Evolutionary conservation across 2,113 vertebrate genomes (phyloP), one percentile per base, ranked within the genome.

Genomic region (Anoplopoma fimbria): DNA sequence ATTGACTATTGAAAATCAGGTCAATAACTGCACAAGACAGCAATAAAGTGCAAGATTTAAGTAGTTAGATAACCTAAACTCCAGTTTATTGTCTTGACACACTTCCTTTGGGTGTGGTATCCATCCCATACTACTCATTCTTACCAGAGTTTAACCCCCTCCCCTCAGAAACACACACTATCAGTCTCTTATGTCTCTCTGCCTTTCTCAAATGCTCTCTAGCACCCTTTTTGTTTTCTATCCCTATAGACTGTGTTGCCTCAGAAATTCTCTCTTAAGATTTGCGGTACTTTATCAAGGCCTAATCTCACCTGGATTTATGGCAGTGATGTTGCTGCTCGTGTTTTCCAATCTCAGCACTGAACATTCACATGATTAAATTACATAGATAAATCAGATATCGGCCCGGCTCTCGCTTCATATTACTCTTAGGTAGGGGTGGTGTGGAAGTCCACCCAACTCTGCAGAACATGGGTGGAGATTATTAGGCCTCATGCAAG

Each of bases 341-440:
- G 2, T 79, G 77, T 89, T 86, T 88, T 78, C 79, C 85, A 82
- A 75, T 89, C 81, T 70, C 72, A 53, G 69, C 69, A 53, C 81
- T 38, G 63, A 84, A 81, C 51, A 86, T 29, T 82, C 64, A 36
- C 34, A 65, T 79, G 81, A 91, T 86, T 90, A 77, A 84, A 92
- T 87, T 79, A 88, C 85, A 31, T 64, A 83, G 45, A 55, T 75
- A 84, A 64, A 84, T 82, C 38, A 36, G 55, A 82, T 78, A 60
- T 21, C 55, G 31, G 3, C 25, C 17, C 17, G 4, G 36, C 67
- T 74, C 14, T 57, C 63, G 38, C 72, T 77, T 36, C 23, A 63
- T n/a, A 42, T 47, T 34, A 49, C 65, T 49, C n/a, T 29, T 40
- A 69, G 17, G 64, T 4, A 62, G 42, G 25, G 10, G 9, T 15